These are phyloP conservation scores for Aspidoscelis tigris DNA, from an alignment of 2,113 vertebrate species.

Conservation along the genomic window DNA sequence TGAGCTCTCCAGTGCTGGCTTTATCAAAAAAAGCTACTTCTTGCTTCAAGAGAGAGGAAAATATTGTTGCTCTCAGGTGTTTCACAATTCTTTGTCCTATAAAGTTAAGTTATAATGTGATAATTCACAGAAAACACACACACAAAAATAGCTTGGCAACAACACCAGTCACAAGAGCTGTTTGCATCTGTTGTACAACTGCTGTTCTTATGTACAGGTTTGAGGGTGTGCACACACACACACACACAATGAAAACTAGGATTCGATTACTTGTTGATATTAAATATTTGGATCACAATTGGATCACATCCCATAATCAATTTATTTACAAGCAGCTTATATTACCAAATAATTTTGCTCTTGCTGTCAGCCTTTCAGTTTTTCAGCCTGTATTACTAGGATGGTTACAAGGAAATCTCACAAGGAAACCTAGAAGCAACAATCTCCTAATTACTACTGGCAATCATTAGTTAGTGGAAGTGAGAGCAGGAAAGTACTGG, in stretches of 20 bases:
- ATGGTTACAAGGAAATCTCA: no score
- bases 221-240: neutral
- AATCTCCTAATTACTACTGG: neutral
- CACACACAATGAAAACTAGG: neutral
- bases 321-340: neutral
- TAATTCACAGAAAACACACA: constrained; percentile 19
- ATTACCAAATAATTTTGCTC: neutral
- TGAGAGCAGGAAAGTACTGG: no score
- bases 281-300: neutral
- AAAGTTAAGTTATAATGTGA: constrained; percentile 35
- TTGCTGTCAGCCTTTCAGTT: neutral
- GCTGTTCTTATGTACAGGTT: neutral
- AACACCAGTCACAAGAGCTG: neutral
- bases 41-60: constrained; percentile 92
- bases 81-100: constrained; percentile 93
- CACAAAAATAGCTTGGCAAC: neutral
- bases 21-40: constrained; percentile 96
- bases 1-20: constrained; percentile 92
- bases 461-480: no score
- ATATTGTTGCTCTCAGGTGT: constrained; percentile 84
- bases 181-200: neutral
- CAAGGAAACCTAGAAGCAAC: no score
- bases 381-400: neutral
- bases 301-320: neutral
- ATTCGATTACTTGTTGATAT: neutral